These are phyloP conservation scores for Phylloscopus collybita DNA, from an alignment of 2,797 vertebrate genomes.

Conservation along the genomic window DNA sequence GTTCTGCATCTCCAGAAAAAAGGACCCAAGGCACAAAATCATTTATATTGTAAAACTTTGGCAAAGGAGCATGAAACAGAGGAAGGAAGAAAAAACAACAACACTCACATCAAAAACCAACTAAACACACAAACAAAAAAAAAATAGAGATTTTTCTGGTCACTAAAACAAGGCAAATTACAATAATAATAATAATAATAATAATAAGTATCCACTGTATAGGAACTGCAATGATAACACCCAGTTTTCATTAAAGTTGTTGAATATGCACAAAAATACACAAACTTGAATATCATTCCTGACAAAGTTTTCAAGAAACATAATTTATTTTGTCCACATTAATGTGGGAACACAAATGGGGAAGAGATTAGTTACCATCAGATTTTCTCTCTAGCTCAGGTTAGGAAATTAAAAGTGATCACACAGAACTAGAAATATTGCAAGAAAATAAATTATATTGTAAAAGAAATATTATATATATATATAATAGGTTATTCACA, in stretches of 20 bases:
- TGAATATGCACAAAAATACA: background rate
- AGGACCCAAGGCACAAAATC: accelerated
- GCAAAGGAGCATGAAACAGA: background rate
- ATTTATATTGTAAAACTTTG: background rate
- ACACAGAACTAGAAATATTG: background rate
- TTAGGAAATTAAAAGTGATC: background rate
- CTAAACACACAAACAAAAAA: background rate
- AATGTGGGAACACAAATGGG: background rate
- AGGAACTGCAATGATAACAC: background rate
- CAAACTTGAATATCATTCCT: background rate
- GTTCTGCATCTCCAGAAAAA: background rate
- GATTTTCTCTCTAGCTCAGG: background rate
- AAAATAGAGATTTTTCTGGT: accelerated
- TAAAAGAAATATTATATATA: background rate
- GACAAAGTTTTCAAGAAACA: background rate
- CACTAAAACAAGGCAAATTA: background rate
- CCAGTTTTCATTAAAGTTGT: background rate
- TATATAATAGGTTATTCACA: background rate
- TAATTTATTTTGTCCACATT: background rate
- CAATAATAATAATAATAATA: background rate
- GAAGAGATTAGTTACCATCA: background rate
- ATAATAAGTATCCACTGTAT: background rate
- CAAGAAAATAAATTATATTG: background rate
- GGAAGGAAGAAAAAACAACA: background rate
- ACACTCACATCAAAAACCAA: background rate